phyloP scores from a whole-genome alignment of 2,113 vertebrate genomes.

The Montifringilla adamsi region DNA sequence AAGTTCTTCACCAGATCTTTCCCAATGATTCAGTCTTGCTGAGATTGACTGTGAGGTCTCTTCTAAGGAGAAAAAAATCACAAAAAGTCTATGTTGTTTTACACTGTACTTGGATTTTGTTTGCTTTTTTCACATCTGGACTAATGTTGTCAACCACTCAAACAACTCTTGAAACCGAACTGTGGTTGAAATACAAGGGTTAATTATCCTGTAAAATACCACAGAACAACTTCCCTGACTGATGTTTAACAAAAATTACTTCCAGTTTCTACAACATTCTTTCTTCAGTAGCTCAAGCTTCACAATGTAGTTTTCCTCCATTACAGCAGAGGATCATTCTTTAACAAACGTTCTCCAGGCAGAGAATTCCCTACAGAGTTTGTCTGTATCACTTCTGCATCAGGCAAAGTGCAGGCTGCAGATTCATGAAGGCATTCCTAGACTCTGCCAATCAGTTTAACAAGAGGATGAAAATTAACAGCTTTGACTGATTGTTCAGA shows the following conservation, averaged over 20 bases:
- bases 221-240: neutral
- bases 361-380: neutral
- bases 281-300: neutral
- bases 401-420: neutral
- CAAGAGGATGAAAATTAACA: conserved; percentile 28
- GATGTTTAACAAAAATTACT: neutral
- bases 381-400: neutral
- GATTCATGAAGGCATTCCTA: neutral
- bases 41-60: neutral
- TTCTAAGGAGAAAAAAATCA: neutral
- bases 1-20: neutral
- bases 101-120: neutral
- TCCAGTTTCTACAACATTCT: neutral
- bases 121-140: neutral
- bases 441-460: conserved; percentile 27
- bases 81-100: neutral
- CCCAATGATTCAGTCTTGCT: neutral
- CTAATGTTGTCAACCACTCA: neutral
- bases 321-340: neutral
- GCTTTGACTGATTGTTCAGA: conserved; percentile 41
- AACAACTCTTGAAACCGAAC: neutral
- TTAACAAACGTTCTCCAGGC: neutral
- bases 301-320: neutral
- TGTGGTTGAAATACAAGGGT: neutral
- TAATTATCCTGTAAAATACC: neutral